A percentile compares a stretch with the other conserved stretches of the same genome.
Evolutionary conservation across 2,797 vertebrate genomes (phyloP).

Genomic region (Sebastes diaconus): DNA sequence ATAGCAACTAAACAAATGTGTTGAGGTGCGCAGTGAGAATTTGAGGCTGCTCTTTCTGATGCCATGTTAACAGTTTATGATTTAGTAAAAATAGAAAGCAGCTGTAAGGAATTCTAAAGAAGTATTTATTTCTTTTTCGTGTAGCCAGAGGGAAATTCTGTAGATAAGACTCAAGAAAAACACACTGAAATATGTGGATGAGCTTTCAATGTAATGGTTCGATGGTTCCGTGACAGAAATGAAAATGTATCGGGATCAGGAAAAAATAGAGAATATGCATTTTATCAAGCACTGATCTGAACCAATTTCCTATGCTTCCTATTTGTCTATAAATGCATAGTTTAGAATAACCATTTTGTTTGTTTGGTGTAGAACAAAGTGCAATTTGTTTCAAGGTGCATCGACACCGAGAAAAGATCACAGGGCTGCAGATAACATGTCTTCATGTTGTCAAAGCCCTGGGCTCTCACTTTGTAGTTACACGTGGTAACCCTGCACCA

Average conservation of each 20-base stretch:
- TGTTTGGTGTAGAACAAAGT: slow-evolving; percentile 31
- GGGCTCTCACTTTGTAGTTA: slow-evolving; percentile 62
- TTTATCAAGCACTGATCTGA: slow-evolving; percentile 8
- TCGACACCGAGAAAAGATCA: slow-evolving; percentile 47
- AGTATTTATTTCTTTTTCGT: slow-evolving; percentile 42
- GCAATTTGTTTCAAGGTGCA: slow-evolving; percentile 46
- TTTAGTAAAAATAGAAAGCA: slow-evolving; percentile 46
- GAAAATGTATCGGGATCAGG: slow-evolving; percentile 15
- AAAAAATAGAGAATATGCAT: background rate
- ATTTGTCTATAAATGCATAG: background rate
- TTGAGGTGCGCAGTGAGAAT: slow-evolving; percentile 10
- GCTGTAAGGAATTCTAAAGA: slow-evolving; percentile 47
- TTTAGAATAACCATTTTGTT: background rate
- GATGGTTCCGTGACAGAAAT: slow-evolving; percentile 16
- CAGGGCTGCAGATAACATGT: slow-evolving; percentile 49
- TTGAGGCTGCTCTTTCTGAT: slow-evolving; percentile 28
- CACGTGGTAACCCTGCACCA: slow-evolving; percentile 50
- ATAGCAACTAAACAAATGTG: slow-evolving; percentile 36
- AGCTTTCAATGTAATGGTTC: slow-evolving; percentile 39
- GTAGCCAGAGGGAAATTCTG: slow-evolving; percentile 43
- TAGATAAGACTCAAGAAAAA: slow-evolving; percentile 34
- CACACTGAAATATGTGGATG: slow-evolving; percentile 32
- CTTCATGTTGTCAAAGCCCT: slow-evolving; percentile 51
- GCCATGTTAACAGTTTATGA: slow-evolving; percentile 19
- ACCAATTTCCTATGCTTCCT: background rate